Conservation (phyloP, 1,140 invertebrate species). For the Planococcus citri region DNA sequence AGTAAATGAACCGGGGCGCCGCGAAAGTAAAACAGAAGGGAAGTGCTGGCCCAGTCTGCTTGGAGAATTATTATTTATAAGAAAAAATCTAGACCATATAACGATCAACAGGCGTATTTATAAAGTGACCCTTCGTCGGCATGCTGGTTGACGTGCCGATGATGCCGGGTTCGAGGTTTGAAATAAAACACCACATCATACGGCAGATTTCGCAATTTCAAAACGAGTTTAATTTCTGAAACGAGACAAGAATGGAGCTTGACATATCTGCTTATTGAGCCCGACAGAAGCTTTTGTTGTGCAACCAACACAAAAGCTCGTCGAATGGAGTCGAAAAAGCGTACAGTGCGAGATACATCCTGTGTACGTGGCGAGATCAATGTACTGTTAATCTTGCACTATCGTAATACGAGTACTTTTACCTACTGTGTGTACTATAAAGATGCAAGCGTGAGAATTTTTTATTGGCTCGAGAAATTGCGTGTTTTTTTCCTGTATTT, state of each 20-base stretch:
- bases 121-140: not conserved
- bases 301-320: not conserved
- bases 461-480: too few relatives aligned
- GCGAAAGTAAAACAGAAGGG: too few relatives aligned
- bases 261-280: too few relatives aligned
- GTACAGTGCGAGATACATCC: too few relatives aligned
- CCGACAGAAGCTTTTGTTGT: not conserved
- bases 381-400: too few relatives aligned
- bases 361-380: too few relatives aligned
- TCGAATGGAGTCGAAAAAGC: not conserved
- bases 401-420: too few relatives aligned
- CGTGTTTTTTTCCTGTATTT: too few relatives aligned
- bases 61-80: not conserved
- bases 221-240: not conserved
- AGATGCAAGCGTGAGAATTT: too few relatives aligned
- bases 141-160: too few relatives aligned
- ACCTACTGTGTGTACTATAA: too few relatives aligned
- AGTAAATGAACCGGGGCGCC: not conserved
- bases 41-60: too few relatives aligned
- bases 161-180: not conserved
- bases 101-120: constrained; percentile 1
- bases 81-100: not conserved
- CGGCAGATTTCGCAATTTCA: not conserved
- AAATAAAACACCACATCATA: not conserved
- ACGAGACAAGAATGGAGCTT: not conserved